Evolutionary conservation across 30 jellyfish, hydroid and myxozoan genomes (phyloP), one percentile per base, ranked within the genome.

Genomic region (Rhopilema esculentum): DNA sequence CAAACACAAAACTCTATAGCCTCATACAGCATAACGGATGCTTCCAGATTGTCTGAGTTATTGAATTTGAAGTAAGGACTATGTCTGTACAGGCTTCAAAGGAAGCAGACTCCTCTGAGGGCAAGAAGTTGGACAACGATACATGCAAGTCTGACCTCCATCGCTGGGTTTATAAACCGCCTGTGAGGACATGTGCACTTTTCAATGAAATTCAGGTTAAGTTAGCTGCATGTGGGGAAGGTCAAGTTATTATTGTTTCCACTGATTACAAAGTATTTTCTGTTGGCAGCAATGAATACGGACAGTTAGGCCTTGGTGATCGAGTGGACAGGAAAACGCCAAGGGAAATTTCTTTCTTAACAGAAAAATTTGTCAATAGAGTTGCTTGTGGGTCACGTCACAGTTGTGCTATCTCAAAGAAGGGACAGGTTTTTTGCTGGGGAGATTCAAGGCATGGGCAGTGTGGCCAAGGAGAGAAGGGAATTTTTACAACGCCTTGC

Each of bases 371-470:
- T 66, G 82, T 96, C 8, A 77, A 74, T 27, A 66, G 80, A 24
- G 78, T 96, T 64, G 84, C 91, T 53, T 87, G 97, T 69, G 99
- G 99, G 27, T 57, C 97, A 4, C 69, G 98, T 22, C 99, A 96
- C 40, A 91, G 94, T 67, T 87, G 91, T 74, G 97, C 95, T 0
- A 69, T 91, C 30, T 82, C 97, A 18, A 79, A 86, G 18, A 84
- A 50, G 48, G 99, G 99, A 30, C 82, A 88, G 49, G 88, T 96
- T 8, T 91, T 62, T 72, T 78, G 95, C 62, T 96, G 99, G 99
- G 99, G 99, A 2, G 99, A 96, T 69, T 96, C 99, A 16, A 88
- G 98, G 32, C 92, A 76, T 25, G 99, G 98, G 26, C 99, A 96
- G 66, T 96, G 99, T 77, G 99, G 99, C 31, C 87, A 50, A 22